Evolutionary conservation across 2,113 vertebrate species (phyloP).

Genomic region (Pithys albifrons): DNA sequence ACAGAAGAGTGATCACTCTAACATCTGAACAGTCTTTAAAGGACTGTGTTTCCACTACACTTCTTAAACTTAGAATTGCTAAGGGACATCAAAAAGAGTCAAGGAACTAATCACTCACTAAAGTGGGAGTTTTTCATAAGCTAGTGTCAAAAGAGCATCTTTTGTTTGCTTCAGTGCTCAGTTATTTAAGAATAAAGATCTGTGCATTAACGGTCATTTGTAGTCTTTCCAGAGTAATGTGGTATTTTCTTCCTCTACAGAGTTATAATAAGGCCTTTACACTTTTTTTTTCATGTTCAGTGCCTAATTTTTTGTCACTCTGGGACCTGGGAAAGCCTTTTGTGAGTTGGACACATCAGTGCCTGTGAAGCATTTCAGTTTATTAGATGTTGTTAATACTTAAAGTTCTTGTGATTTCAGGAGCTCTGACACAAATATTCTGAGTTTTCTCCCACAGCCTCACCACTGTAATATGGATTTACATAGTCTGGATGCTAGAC

Average conservation of each 20-base stretch:
- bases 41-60: too few relatives aligned
- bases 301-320: not conserved
- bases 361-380: not conserved
- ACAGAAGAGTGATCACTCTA: too few relatives aligned
- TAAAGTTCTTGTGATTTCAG: not conserved
- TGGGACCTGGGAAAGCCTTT: not conserved
- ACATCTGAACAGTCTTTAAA: too few relatives aligned
- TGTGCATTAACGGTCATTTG: not conserved
- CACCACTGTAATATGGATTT: not conserved
- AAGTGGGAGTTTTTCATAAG: not conserved
- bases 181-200: not conserved
- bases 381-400: not conserved
- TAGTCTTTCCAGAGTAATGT: not conserved
- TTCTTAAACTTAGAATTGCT: not conserved
- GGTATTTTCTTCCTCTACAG: not conserved
- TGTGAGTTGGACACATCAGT: not conserved
- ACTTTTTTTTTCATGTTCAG: not conserved
- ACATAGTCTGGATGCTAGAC: not conserved
- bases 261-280: not conserved
- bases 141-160: not conserved
- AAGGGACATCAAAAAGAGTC: not conserved
- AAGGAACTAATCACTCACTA: not conserved
- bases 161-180: not conserved
- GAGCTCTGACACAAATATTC: not conserved
- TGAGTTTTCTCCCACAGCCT: not conserved